Percentiles rank a stretch among this genome's conserved stretches.
These are phyloP conservation scores for Microctenopoma steveboyesi DNA, from an alignment of 2,797 vertebrate species.

Conservation along the genomic window DNA sequence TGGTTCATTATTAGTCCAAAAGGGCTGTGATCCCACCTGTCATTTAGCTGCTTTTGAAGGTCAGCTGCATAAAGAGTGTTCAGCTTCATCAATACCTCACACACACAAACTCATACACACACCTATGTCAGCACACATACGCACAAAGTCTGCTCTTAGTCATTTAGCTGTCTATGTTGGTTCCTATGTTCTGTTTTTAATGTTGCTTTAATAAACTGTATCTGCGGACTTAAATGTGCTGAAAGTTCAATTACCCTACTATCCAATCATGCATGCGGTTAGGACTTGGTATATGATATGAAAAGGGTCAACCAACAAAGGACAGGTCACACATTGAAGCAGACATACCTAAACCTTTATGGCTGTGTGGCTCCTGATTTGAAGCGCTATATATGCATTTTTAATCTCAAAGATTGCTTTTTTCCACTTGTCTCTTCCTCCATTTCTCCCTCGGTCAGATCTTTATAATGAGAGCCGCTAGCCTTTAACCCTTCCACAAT, in stretches of 20 bases:
- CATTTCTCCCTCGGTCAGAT: constrained; percentile 49
- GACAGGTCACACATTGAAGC: constrained; percentile 17
- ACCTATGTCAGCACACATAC: not conserved
- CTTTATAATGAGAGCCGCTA: constrained; percentile 65
- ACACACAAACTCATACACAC: not conserved
- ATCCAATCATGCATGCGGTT: constrained; percentile 23
- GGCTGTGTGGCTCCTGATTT: constrained; percentile 44
- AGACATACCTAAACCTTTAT: constrained; percentile 9
- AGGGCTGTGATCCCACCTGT: constrained; percentile 55
- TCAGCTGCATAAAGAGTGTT: constrained; percentile 66
- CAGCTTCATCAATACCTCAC: constrained; percentile 50
- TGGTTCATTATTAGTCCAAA: constrained; percentile 68
- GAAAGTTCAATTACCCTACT: constrained; percentile 9
- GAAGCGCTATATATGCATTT: constrained; percentile 65
- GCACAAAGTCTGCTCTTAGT: constrained; percentile 53
- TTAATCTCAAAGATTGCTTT: constrained; percentile 61
- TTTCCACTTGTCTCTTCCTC: constrained; percentile 31
- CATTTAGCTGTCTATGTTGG: constrained; percentile 17
- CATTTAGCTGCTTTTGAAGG: constrained; percentile 67
- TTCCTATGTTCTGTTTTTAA: constrained; percentile 39
- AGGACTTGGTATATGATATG: constrained; percentile 39
- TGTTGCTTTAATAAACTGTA: constrained; percentile 38
- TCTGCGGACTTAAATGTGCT: constrained; percentile 40
- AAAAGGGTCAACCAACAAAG: constrained; percentile 43
- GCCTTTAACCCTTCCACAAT: constrained; percentile 72